Evolutionary conservation across 1,140 invertebrate genomes (phyloP), one percentile per base, ranked within the genome.

Genomic region (Drosophila setifemur): DNA sequence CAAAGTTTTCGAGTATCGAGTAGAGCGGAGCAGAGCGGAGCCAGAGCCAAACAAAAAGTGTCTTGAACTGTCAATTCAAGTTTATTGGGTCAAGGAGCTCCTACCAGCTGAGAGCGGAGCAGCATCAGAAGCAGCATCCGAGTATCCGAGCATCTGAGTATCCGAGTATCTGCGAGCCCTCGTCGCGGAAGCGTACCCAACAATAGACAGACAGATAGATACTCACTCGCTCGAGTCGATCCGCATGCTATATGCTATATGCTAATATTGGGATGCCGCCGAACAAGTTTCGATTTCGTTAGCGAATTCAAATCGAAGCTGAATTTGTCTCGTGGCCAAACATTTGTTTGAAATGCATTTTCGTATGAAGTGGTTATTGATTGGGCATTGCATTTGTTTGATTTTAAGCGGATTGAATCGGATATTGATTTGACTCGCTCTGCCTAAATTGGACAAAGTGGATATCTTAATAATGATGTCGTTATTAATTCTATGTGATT

Each of bases 61-160:
- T 87, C 85, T 88, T 79, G 75, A 81, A 88, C 85, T 88, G 85
- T 88, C 85, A 88, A 71, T 88, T 88, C 85, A 88, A 88, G 85
- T 88, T 88, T 88, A 88, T 88, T 88, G 78, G 85, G 85, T 88
- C 85, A 88, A 88, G 85, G 85, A 76, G 67, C 44, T 85, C 70
- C 19, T 33, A 61, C 74, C 35, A 44, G 43, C 8, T 26, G 50
- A 53, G 57, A 43, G 57, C 26, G 31, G 57, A 48, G 8, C 16
- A 23, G 14, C 40, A 40, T 44, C 11, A 61, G 47, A 54, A 45
- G 49, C 66, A 52, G 35, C 58, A 40, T 52, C 40, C 11, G 6
- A 49, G 23, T 12, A 63, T 42, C 70, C 16, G 7, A 53, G 39
- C 14, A 55, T 57, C 55, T 68, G 28, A 33, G 31, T 23, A 61